phyloP scores from a whole-genome alignment of 1,140 invertebrate genomes.

The Cataglyphis hispanica region DNA sequence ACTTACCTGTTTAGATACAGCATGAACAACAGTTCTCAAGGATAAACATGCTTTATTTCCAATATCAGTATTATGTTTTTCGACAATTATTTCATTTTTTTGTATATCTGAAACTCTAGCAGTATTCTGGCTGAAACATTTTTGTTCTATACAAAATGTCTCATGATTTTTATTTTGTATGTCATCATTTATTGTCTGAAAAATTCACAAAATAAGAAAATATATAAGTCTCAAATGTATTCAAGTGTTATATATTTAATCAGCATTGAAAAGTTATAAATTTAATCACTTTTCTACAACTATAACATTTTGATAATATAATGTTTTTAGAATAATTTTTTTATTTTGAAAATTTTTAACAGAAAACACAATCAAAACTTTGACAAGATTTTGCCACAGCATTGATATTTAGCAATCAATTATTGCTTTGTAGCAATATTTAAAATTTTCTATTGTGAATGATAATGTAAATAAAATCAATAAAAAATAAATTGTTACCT shows the following conservation, averaged over 20 bases:
- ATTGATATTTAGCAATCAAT: constrained; percentile 76
- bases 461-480: neutral
- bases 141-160: neutral
- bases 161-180: constrained; percentile 39
- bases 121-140: constrained; percentile 9
- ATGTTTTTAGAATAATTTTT: constrained; percentile 75
- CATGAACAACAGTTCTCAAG: constrained; percentile 75
- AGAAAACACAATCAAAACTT: constrained; percentile 81
- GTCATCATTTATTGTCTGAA: constrained; percentile 66
- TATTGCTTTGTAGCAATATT: constrained; percentile 56
- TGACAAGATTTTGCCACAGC: constrained; percentile 85
- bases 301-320: constrained; percentile 63
- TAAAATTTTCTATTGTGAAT: constrained; percentile 49
- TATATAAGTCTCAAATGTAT: neutral
- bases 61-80: constrained; percentile 1
- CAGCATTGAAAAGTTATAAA: constrained; percentile 16
- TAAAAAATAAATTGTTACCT: constrained; percentile 50
- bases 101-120: neutral
- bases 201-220: constrained; percentile 60
- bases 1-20: constrained; percentile 79
- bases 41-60: constrained; percentile 44
- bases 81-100: neutral
- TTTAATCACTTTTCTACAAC: constrained; percentile 69
- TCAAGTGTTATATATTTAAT: constrained; percentile 3
- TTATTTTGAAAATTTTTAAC: constrained; percentile 75